Base-by-base conservation (phyloP, 2,113 vertebrate genomes). In the Phalacrocorax carbo region DNA sequence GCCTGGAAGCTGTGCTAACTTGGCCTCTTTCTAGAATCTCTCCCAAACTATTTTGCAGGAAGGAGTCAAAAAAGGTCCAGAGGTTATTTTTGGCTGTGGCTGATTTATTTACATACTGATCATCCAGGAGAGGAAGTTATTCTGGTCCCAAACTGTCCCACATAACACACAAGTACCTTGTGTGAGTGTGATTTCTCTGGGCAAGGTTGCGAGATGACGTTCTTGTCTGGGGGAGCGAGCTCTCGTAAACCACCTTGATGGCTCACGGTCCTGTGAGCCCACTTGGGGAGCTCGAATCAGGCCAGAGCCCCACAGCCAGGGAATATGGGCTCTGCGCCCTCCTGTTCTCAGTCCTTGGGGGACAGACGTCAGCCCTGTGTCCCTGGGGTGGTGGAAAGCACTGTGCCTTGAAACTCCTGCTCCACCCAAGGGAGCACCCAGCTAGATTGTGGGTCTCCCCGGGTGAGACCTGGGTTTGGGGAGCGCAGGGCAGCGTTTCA, bases 141-240 rank as follows among this genome's bases (percentile, higher is more conserved):
- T 96, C 95, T 91, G 87, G 93, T 95, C 93, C 81, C 66, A 60
- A 30, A 75, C 13, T 95, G 94, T 90, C 96, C 96, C 95, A 96
- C 87, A 96, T 96, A 92, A 70, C 3, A 1, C 21, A 0, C 21
- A 19, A 77, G 80, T 44, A 42, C 83, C 6, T 5, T 32, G 64
- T 83, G 73, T 1, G 4, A 51, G 80, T 62, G 93, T 70, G 86
- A 88, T 89, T 94, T 81, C 89, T 82, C 52, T 0, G 5, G 69
- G 69, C 3, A n/a, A 78, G 69, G 46, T 8, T 82, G 70, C 0
- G 16, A 69, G 84, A 66, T 89, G 93, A 48, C 0, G 5, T 68
- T 94, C 65, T 60, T 8, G 0, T 62, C 51, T 42, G 21, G 42
- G 3, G 2, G 51, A 88, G 23, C 4, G 12, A 94, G 65, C 29